Conservation (phyloP, 1,140 invertebrate genomes). For the Leptopilina boulardi region DNA sequence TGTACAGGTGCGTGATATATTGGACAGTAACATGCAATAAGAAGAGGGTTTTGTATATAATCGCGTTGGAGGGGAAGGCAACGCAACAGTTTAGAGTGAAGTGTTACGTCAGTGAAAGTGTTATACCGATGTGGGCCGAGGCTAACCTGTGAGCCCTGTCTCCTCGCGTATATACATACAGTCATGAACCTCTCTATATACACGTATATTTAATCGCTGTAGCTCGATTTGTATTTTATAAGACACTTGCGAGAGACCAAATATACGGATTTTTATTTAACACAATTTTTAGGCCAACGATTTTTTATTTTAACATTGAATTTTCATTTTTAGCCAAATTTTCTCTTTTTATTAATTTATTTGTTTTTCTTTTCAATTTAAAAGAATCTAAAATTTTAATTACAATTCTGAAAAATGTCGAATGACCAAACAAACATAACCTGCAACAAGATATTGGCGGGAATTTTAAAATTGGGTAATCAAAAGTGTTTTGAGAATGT, state of each 20-base stretch:
- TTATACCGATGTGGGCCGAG: slow-evolving; percentile 77
- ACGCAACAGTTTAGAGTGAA: slow-evolving; percentile 75
- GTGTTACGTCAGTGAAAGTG: slow-evolving; percentile 77
- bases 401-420: no score
- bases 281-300: no score
- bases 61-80: slow-evolving; percentile 44
- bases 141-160: slow-evolving; percentile 70
- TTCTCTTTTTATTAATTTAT: no score
- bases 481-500: no score
- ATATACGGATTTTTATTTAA: no score
- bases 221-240: slow-evolving; percentile 36
- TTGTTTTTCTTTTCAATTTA: no score
- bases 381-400: no score
- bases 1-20: slow-evolving; percentile 14
- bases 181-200: slow-evolving; percentile 36
- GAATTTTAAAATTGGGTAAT: no score
- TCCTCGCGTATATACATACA: slow-evolving; percentile 54
- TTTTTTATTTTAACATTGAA: no score
- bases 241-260: slow-evolving; percentile 40
- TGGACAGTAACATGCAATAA: slow-evolving; percentile 19
- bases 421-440: no score
- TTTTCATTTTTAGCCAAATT: no score
- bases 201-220: slow-evolving; percentile 39
- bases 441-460: no score
- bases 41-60: slow-evolving; percentile 30